Conservation (phyloP, 1,140 invertebrate genomes). For the Drosophila tropicalis region DNA sequence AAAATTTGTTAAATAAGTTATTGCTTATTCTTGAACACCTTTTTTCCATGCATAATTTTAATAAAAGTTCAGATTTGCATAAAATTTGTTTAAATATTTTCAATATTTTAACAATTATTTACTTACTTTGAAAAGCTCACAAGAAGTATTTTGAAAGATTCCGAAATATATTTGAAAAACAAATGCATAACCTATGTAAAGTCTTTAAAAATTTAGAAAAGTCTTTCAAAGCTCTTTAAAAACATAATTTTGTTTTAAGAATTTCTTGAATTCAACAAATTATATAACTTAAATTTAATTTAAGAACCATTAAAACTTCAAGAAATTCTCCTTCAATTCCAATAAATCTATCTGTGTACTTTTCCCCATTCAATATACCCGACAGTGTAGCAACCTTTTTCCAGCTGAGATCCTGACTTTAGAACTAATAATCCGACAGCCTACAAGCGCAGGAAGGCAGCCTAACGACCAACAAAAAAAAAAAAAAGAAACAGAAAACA, state of each 20-base stretch:
- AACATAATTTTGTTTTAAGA: not conserved
- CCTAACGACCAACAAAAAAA: conserved; percentile 41
- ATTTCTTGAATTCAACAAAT: not conserved
- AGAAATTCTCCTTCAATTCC: not conserved
- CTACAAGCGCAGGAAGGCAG: conserved; percentile 71
- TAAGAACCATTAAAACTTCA: not conserved
- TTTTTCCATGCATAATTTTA: no score
- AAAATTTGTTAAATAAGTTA: no score
- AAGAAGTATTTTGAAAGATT: no score
- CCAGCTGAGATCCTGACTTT: conserved; percentile 75
- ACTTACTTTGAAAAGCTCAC: no score
- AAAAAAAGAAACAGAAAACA: conserved; percentile 30
- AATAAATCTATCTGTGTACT: conserved; percentile 2
- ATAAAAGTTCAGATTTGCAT: no score
- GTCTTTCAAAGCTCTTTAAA: no score
- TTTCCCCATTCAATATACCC: conserved; percentile 44
- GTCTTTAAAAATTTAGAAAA: no score
- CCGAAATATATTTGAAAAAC: no score
- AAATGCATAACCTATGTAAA: no score
- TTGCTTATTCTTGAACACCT: no score
- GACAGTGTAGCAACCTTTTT: conserved; percentile 42
- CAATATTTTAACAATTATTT: no score
- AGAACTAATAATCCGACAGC: conserved; percentile 81
- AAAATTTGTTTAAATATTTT: no score
- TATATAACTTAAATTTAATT: not conserved